Conservation (phyloP, 2,113 vertebrate species). For the Eulemur macaco region DNA sequence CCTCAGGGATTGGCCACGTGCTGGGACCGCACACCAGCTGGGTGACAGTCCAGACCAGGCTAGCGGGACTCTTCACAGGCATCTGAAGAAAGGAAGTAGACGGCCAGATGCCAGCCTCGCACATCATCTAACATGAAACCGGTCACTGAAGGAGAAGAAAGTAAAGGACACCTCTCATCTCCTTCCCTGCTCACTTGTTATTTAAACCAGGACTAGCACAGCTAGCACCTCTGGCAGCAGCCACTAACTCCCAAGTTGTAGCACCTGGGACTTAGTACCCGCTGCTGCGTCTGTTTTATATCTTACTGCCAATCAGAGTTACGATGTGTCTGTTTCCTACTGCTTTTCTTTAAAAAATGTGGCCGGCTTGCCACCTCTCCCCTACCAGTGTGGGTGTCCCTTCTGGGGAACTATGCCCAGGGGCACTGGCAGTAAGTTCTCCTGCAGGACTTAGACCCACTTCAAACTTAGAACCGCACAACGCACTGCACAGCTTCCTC, state of each 20-base stretch:
- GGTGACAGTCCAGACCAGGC: not conserved
- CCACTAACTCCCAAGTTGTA: not conserved
- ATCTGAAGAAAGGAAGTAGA: not conserved
- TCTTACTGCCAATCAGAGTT: too few species aligned
- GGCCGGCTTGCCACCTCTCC: not conserved
- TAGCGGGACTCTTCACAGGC: not conserved
- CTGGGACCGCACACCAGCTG: too few species aligned
- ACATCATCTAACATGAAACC: not conserved
- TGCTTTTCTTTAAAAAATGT: not conserved
- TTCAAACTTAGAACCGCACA: accelerated
- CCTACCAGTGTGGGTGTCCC: not conserved
- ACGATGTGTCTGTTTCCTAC: accelerated
- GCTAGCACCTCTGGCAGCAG: accelerated
- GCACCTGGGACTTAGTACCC: accelerated
- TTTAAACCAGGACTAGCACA: accelerated
- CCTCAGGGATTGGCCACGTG: not conserved
- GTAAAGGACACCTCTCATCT: accelerated
- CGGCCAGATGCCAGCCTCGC: not conserved
- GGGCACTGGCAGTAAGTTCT: not conserved
- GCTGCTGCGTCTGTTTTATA: not conserved
- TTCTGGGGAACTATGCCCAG: accelerated
- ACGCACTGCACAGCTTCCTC: not conserved
- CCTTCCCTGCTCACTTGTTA: too few species aligned
- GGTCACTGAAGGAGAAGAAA: not conserved
- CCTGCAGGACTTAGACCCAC: not conserved